Conservation (phyloP, 2,113 vertebrate species). For the Triplophysa rosa region DNA sequence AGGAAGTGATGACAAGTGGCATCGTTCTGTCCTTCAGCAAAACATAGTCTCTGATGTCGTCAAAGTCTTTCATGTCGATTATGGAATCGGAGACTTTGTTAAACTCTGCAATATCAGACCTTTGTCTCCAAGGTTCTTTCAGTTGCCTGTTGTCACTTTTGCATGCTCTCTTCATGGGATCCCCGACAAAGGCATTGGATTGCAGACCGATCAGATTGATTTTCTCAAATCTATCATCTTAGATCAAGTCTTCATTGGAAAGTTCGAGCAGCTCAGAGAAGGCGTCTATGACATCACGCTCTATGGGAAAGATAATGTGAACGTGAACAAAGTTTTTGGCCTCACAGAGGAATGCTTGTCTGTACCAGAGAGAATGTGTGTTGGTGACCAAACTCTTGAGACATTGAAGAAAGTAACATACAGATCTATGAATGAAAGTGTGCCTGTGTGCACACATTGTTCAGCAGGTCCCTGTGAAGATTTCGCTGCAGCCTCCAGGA, state of each 20-base stretch:
- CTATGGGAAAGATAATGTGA: constrained; percentile 68
- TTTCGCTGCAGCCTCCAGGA: neutral
- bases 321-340: constrained; percentile 76
- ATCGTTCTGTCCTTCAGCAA: constrained; percentile 80
- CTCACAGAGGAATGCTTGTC: constrained; percentile 59
- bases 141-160: constrained; percentile 86
- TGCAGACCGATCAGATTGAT: constrained; percentile 69
- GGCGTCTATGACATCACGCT: constrained; percentile 80
- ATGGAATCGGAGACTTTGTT: constrained; percentile 80
- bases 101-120: constrained; percentile 68
- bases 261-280: constrained; percentile 72
- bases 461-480: neutral
- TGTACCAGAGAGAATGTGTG: neutral
- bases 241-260: constrained; percentile 71
- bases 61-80: constrained; percentile 84
- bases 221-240: constrained; percentile 76
- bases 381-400: neutral
- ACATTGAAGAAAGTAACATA: constrained; percentile 6
- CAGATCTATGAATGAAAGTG: neutral
- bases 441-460: neutral
- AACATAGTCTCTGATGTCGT: constrained; percentile 61
- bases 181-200: constrained; percentile 67
- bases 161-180: constrained; percentile 77
- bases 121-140: constrained; percentile 75
- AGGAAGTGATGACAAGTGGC: constrained; percentile 79